Evolutionary conservation across 2,113 vertebrate genomes (phyloP).

Genomic region (Hipposideros armiger): DNA sequence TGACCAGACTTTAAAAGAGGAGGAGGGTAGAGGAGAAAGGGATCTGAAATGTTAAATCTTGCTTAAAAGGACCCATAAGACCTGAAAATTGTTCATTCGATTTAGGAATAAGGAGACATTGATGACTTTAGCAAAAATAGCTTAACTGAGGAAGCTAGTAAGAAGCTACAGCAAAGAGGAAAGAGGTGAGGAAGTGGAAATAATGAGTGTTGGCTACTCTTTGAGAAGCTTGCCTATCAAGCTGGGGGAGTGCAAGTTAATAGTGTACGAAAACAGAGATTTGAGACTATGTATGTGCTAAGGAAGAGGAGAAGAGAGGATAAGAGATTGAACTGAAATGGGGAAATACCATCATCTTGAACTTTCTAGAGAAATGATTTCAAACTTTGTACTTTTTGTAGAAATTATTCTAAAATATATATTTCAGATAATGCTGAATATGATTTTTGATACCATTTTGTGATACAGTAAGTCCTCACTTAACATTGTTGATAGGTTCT

Average conservation of each 20-base stretch:
- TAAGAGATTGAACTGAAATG: constrained; percentile 6
- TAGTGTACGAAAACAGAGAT: background rate
- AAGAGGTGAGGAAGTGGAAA: background rate
- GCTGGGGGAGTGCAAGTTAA: background rate
- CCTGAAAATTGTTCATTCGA: background rate
- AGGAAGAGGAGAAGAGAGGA: constrained; percentile 34
- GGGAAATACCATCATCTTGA: background rate
- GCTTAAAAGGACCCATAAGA: constrained; percentile 10
- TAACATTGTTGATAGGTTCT: background rate
- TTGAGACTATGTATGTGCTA: constrained; percentile 23
- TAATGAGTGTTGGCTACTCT: background rate
- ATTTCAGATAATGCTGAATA: constrained; percentile 16
- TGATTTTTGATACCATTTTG: constrained; percentile 43
- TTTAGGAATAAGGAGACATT: constrained; percentile 27
- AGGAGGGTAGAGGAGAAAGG: background rate
- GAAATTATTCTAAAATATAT: constrained; percentile 6
- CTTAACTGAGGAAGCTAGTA: background rate
- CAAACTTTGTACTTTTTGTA: background rate
- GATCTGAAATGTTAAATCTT: constrained; percentile 38
- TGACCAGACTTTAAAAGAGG: constrained; percentile 30
- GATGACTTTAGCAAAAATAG: constrained; percentile 9
- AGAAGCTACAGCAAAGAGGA: background rate
- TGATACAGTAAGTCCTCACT: background rate
- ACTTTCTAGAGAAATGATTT: constrained; percentile 17
- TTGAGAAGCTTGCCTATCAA: background rate